Conservation (phyloP, 2,888 invertebrate species). For the Eupeodes luniger region DNA sequence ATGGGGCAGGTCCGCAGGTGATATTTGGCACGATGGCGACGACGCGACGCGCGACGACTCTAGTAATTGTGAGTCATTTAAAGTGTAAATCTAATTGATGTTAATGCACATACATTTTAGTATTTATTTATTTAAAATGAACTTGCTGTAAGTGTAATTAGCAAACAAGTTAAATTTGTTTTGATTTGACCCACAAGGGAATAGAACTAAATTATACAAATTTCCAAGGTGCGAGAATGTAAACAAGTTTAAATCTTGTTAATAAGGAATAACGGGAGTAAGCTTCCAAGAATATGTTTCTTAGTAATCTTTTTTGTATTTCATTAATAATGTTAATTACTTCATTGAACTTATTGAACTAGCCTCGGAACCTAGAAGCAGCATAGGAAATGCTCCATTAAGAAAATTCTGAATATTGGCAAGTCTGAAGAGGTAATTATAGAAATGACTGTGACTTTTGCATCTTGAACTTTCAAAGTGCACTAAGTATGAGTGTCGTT, state of each 20-base stretch:
- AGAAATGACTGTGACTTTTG: too few species aligned
- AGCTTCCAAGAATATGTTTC: neutral
- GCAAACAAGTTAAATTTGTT: neutral
- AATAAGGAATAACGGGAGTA: neutral
- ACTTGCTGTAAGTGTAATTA: slow-evolving; percentile 14
- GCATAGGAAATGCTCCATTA: too few species aligned
- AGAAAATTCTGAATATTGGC: too few species aligned
- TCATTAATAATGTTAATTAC: too few species aligned
- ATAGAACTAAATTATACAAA: neutral
- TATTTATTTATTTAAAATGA: slow-evolving; percentile 27
- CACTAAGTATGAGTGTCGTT: too few species aligned
- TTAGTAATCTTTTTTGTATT: too few species aligned
- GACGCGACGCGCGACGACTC: neutral
- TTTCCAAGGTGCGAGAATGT: neutral
- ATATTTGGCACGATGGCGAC: too few species aligned
- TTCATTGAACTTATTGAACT: too few species aligned
- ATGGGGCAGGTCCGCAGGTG: too few species aligned
- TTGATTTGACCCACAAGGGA: slow-evolving; percentile 29
- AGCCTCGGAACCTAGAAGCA: too few species aligned
- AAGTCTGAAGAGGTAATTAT: too few species aligned
- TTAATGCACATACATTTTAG: slow-evolving; percentile 22
- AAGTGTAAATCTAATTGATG: slow-evolving; percentile 29
- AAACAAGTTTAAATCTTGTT: neutral
- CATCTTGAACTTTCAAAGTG: too few species aligned
- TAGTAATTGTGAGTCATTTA: slow-evolving; percentile 1